Evolutionary conservation across 2,113 vertebrate genomes (phyloP).

Genomic region (Mesembrinibis cayennensis): DNA sequence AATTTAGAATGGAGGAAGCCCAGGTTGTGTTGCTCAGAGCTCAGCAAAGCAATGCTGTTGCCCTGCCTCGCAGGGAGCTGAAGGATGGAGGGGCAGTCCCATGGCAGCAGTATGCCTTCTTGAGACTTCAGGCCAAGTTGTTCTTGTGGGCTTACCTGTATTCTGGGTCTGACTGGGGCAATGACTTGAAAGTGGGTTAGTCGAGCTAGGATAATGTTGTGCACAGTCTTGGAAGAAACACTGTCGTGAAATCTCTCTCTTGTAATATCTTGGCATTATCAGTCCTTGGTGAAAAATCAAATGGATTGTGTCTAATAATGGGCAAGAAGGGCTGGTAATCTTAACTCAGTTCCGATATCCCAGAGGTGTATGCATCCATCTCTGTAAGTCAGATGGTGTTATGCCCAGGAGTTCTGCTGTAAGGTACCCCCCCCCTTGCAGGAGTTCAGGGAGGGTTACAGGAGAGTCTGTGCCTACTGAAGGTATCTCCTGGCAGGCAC

Average conservation of each 20-base stretch:
- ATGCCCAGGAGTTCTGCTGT: neutral
- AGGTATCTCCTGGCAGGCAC: neutral
- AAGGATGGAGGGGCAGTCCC: neutral
- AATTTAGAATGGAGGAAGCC: neutral
- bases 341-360: neutral
- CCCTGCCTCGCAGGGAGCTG: fast-evolving
- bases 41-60: neutral
- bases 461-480: neutral
- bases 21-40: neutral
- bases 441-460: fast-evolving
- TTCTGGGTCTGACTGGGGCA: neutral
- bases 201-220: neutral
- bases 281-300: neutral
- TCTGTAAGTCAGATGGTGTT: neutral
- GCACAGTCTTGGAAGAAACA: neutral
- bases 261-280: neutral
- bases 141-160: neutral
- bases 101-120: neutral
- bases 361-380: neutral
- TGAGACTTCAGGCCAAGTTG: neutral
- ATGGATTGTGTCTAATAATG: neutral
- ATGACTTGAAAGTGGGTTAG: neutral
- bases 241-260: neutral
- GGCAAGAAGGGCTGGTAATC: neutral
- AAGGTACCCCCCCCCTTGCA: fast-evolving